These are phyloP conservation scores for Lota lota DNA, from an alignment of 2,113 vertebrate genomes.

Conservation along the genomic window DNA sequence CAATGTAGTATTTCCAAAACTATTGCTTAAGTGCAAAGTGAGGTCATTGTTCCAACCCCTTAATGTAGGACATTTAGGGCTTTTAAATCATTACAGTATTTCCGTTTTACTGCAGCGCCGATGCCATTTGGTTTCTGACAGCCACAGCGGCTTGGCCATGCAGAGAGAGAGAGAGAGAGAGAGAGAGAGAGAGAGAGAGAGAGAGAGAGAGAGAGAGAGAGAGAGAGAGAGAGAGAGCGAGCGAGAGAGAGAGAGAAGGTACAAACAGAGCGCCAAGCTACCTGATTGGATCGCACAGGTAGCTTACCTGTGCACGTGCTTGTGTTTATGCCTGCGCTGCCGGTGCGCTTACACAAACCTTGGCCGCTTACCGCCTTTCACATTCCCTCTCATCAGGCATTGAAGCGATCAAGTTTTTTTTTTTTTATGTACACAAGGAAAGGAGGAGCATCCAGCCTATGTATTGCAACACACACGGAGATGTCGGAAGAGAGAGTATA, in stretches of 20 bases:
- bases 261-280: slow-evolving; percentile 1
- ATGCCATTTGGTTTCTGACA: no score
- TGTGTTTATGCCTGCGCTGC: neutral
- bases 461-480: neutral
- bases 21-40: no score
- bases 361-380: no score
- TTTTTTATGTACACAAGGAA: slow-evolving; percentile 8
- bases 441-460: slow-evolving; percentile 1
- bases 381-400: neutral
- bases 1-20: no score
- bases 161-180: no score
- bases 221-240: neutral
- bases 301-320: slow-evolving; percentile 57
- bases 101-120: no score
- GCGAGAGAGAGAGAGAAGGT: neutral
- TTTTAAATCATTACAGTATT: no score
- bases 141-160: no score
- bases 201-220: neutral
- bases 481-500: neutral
- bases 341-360: neutral
- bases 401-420: neutral
- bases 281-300: slow-evolving; percentile 52
- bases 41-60: no score
- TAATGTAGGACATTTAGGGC: no score
- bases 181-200: neutral